Evolutionary conservation across 2,888 invertebrate species (phyloP).

Genomic region (Campoplex capitator): DNA sequence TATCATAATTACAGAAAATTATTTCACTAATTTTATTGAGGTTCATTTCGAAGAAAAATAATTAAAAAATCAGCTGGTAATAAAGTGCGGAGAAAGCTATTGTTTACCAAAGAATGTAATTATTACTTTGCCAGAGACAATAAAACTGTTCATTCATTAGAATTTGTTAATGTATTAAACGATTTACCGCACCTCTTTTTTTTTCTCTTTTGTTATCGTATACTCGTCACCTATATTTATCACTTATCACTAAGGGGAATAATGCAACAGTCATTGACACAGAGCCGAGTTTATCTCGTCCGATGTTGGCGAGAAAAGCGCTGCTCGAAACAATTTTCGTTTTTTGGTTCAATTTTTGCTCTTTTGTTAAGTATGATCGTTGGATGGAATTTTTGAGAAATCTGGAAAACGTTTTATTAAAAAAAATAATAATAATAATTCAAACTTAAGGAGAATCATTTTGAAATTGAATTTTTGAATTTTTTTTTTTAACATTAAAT

Average conservation of each 20-base stretch:
- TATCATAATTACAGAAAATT: not conserved
- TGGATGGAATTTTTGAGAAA: not conserved
- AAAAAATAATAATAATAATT: not conserved
- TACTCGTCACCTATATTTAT: slow-evolving; percentile 41
- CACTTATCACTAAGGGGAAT: slow-evolving; percentile 17
- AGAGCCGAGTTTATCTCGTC: slow-evolving; percentile 30
- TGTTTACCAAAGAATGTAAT: not conserved
- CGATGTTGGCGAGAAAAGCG: slow-evolving; percentile 3
- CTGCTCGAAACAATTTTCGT: not conserved
- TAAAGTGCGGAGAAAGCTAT: not conserved
- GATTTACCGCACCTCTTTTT: slow-evolving; percentile 9
- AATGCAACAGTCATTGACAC: slow-evolving; percentile 51
- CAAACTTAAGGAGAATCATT: not conserved
- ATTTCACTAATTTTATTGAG: not conserved
- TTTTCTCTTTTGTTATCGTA: slow-evolving; percentile 30
- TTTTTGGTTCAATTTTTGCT: not conserved
- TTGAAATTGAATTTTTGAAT: not conserved
- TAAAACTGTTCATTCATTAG: slow-evolving; percentile 16
- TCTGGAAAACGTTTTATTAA: not conserved
- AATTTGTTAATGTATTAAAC: not conserved
- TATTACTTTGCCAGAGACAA: not conserved
- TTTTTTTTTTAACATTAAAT: too few relatives aligned
- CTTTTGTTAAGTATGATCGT: not conserved
- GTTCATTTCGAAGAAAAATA: not conserved
- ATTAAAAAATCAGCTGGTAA: not conserved